Base-by-base conservation (phyloP, 1,140 invertebrate species). In the Drosophila mojavensis region DNA sequence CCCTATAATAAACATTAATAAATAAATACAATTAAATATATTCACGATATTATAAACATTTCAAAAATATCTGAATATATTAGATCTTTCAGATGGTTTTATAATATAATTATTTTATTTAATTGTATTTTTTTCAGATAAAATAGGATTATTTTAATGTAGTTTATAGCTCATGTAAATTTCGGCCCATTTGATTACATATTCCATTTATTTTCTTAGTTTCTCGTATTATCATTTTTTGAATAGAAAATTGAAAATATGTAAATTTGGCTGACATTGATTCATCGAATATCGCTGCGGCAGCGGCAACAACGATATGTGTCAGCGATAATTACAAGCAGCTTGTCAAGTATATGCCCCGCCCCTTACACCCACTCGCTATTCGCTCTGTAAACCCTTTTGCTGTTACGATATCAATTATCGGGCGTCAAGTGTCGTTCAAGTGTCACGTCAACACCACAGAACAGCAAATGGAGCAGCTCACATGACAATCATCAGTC, bases 341-440 rank as follows among this genome's bases (percentile, higher is more conserved):
- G 68, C 80, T 68, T 72, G 69, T 60, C 67, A 48, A 45, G 24
- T 76, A 50, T 33, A 10, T 33, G 33, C 33, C 53, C 62, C 15
- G 50, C n/a, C 50, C 11, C 15, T 26, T 20, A 30, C 20, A 33
- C 48, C 20, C 13, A 11, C 9, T 13, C 39, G 33, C 24, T 5
- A 48, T n/a, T 50, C 17, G 13, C 15, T 15, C 13, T 50, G 4
- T 5, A 24, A 26, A 26, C 48, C 48, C 17, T 53, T 58, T 54
- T 26, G 30, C 45, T 13, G 47, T 39, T 75, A 75, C 83, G 76
- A 82, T 85, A 85, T 85, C 82, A 85, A 85, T 85, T 85, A 85
- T 85, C 82, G 79, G 61, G 61, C 79, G 81, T 85, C 79, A 88
- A 85, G 79, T 85, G 82, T 85, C 82, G 83, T 79, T 85, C 82